Evolutionary conservation across 2,888 invertebrate species (phyloP), one percentile per base, ranked within the genome.

Genomic region (Cyclophora albipunctata): DNA sequence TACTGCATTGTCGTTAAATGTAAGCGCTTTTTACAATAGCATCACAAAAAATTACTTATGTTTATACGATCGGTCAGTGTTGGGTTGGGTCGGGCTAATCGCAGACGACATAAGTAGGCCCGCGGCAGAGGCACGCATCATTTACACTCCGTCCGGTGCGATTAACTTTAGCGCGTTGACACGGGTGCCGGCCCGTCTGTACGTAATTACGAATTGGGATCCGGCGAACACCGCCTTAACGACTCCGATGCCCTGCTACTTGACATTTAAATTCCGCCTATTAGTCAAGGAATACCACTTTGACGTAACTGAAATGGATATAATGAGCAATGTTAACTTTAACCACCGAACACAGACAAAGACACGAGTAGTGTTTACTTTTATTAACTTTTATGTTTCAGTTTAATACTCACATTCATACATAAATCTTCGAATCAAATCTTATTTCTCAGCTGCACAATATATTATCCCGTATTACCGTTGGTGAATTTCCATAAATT

Each of bases 71-170:
- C 75, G 69, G 71, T 82, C 75, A 75, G 64, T 67, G 68, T 68
- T 45, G 42, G 34, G 42, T 42, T 46, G 50, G 5, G 7, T 40
- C 67, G 67, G 68, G 74, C 71, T 86, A 84, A 85, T 85, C 77
- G 75, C 68, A 60, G 65, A 66, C 66, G 85, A 85, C 87, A 74
- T 84, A 60, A 81, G 77, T 73, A 75, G 69, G 69, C 72, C 67
- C 71, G 66, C 69, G 67, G 73, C 65, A 75, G 75, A 64, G 67
- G 78, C 76, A 81, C 82, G 84, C 84, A 82, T 85, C 84, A 83
- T 82, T 84, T 82, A 78, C 75, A 77, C 75, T 64, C 72, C 77
- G 84, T 84, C 84, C 60, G 78, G 59, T 58, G 60, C 74, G 76
- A 81, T 84, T 80, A 84, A 64, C 72, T 71, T 62, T 67, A 69